Base-by-base conservation (phyloP, 2,113 vertebrate species). In the Miniopterus natalensis region DNA sequence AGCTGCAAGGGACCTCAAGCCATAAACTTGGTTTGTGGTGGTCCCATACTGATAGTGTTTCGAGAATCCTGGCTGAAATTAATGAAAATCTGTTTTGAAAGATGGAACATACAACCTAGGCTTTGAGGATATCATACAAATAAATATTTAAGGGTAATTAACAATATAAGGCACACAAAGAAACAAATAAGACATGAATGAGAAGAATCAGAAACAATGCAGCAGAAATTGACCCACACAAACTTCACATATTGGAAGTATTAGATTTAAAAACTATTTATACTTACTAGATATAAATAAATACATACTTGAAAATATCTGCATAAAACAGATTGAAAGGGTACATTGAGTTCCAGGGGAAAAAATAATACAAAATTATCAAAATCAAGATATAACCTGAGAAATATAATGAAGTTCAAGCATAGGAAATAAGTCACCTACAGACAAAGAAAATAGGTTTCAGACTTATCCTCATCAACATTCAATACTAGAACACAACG, bases 151-250 rank as follows among this genome's bases (percentile, higher is more conserved):
- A 91, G n/a, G 13, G 18, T 31, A 95, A 53, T 15, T 49, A 79
- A 78, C 23, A 23, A 47, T 29, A 51, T 66, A 63, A 68, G 12
- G 49, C 18, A 68, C 29, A 87, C 45, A 49, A 81, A 93, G 74
- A 83, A 93, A 90, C 25, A 93, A 85, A 93, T 25, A 73, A 27
- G 78, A 36, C 21, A 84, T 47, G 17, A 88, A 88, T 36, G 36
- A 47, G 45, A 84, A 88, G 55, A 29, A 66, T 31, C 29, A 87
- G 55, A 77, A 93, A 88, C 14, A 96, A 75, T 45, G 74, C 14
- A 86, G n/a, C 25, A 66, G 42, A 61, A 84, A 75, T 27, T 79
- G 20, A 25, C 5, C 25, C 12, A 78, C 23, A 40, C 29, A 79
- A 29, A 90, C 47, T 84, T 84, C 9, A 87, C 47, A 55, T 63